These are phyloP conservation scores for Oegoconia quadripuncta DNA, from an alignment of 2,888 invertebrate species.

Conservation along the genomic window DNA sequence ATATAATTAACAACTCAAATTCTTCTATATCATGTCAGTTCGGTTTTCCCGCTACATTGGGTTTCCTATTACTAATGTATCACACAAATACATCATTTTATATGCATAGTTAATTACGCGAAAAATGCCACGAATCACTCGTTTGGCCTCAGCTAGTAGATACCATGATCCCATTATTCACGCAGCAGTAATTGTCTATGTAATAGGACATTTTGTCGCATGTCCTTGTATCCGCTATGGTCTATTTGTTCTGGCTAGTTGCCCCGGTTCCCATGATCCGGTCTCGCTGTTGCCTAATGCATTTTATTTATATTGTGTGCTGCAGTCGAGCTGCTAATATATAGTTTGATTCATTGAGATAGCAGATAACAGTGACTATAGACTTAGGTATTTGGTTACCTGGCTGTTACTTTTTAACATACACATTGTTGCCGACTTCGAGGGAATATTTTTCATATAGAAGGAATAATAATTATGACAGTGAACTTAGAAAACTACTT, in stretches of 20 bases:
- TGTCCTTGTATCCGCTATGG: constrained; percentile 19
- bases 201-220: constrained; percentile 8
- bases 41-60: no score
- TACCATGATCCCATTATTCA: constrained; percentile 1
- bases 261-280: constrained; percentile 30
- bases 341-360: constrained; percentile 1
- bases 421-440: no score
- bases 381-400: no score
- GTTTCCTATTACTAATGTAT: no score
- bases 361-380: no score
- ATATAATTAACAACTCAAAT: no score
- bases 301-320: not conserved
- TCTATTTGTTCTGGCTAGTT: constrained; percentile 19
- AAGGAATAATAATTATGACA: no score
- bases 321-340: not conserved
- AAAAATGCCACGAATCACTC: not conserved
- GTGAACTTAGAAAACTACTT: no score
- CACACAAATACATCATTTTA: not conserved
- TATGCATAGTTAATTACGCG: not conserved
- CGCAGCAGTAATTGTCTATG: not conserved
- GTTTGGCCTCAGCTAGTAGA: not conserved
- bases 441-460: no score
- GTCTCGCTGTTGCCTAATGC: not conserved
- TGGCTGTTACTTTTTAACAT: no score
- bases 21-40: no score